Evolutionary conservation across 2,113 vertebrate genomes (phyloP).

Genomic region (Solea solea): DNA sequence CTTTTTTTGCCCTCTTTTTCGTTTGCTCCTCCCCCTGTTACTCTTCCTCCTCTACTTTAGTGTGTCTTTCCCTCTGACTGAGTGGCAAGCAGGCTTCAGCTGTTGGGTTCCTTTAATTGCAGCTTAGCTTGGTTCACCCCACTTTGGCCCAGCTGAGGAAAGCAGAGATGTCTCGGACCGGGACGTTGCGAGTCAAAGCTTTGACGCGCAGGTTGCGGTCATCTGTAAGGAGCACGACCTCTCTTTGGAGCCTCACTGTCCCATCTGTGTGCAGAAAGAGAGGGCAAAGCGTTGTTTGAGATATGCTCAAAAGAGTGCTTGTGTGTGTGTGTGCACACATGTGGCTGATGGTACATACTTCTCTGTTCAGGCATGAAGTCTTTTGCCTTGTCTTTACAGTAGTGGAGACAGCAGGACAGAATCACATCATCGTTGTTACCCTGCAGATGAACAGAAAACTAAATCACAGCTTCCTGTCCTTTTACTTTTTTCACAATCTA

Average conservation of each 20-base stretch:
- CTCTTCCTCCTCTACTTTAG: constrained; percentile 53
- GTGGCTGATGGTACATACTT: constrained; percentile 78
- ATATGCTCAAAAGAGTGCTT: neutral
- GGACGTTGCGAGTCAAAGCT: constrained; percentile 95
- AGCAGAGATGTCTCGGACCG: constrained; percentile 94
- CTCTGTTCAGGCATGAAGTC: constrained; percentile 92
- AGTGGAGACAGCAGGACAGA: constrained; percentile 85
- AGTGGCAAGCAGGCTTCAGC: constrained; percentile 67
- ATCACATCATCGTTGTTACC: constrained; percentile 94
- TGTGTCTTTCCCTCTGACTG: constrained; percentile 61
- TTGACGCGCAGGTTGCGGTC: constrained; percentile 97
- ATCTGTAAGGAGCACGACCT: constrained; percentile 95
- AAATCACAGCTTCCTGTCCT: neutral
- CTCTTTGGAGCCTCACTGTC: constrained; percentile 86
- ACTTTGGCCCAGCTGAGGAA: constrained; percentile 98
- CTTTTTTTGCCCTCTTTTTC: constrained; percentile 36
- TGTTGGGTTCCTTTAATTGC: constrained; percentile 51
- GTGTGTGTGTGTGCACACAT: neutral
- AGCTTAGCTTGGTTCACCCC: constrained; percentile 84
- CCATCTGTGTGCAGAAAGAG: constrained; percentile 82
- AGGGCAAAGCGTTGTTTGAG: neutral
- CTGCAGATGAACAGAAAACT: constrained; percentile 74
- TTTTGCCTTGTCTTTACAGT: constrained; percentile 98
- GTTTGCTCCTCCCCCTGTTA: constrained; percentile 45
- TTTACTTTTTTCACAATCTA: neutral